Conservation (phyloP, 2,888 invertebrate genomes). For the Drosophila siamana region DNA sequence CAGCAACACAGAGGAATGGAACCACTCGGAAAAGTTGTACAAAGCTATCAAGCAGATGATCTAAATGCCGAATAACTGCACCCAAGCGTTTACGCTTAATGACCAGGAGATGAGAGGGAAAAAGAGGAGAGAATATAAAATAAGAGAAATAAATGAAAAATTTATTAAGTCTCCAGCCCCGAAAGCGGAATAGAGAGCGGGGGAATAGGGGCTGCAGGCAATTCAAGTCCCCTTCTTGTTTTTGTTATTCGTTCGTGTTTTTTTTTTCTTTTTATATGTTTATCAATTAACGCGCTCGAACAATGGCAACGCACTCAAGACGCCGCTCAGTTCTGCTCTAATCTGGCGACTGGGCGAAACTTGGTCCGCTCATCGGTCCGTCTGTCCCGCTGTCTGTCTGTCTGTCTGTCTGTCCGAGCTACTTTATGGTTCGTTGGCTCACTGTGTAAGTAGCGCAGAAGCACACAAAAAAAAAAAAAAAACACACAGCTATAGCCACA, state of each 20-base stretch:
- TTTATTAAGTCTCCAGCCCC: conserved; percentile 34
- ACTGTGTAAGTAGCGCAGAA: conserved; percentile 55
- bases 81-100: conserved; percentile 47
- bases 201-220: neutral
- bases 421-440: conserved; percentile 74
- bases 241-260: too few species aligned
- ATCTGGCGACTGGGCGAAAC: conserved; percentile 48
- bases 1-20: conserved; percentile 17
- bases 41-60: conserved; percentile 49
- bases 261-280: conserved; percentile 48
- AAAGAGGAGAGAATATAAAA: conserved; percentile 1
- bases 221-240: conserved; percentile 41
- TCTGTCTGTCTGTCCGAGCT: conserved; percentile 37
- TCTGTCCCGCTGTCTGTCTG: conserved; percentile 7
- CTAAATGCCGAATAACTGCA: conserved; percentile 48
- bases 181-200: neutral
- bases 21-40: conserved; percentile 30
- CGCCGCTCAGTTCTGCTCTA: conserved; percentile 34
- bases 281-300: conserved; percentile 73
- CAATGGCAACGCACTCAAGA: conserved; percentile 71
- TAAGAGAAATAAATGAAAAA: conserved; percentile 36
- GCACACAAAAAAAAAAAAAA: neutral
- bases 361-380: conserved; percentile 22
- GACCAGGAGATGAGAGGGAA: conserved; percentile 29
- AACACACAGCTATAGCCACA: conserved; percentile 5